Percentiles rank a stretch among this genome's conserved stretches.
Conservation (phyloP, 2,113 vertebrate genomes). For the Sardina pilchardus region DNA sequence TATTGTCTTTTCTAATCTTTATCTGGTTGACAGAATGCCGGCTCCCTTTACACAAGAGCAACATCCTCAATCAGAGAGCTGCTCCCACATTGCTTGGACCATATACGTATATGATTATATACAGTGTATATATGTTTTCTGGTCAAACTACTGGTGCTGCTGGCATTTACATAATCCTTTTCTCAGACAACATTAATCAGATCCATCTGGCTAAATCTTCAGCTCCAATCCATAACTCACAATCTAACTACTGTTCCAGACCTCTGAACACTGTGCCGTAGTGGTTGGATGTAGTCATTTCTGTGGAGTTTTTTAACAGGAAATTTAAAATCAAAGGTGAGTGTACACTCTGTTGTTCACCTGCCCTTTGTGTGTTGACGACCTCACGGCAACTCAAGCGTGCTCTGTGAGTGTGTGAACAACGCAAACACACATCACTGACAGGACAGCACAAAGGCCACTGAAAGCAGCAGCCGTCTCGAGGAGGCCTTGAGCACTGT, state of each 20-base stretch:
- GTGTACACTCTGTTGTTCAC: not conserved
- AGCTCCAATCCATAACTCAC: not conserved
- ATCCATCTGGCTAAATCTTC: not conserved
- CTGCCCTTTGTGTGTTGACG: not conserved
- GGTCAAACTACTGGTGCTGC: not conserved
- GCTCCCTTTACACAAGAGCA: not conserved
- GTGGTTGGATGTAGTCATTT: not conserved
- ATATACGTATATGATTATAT: not conserved
- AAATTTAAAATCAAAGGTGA: not conserved
- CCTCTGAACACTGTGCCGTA: not conserved
- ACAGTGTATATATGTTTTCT: not conserved
- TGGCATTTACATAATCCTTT: not conserved
- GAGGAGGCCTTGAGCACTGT: not conserved
- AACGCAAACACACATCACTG: not conserved
- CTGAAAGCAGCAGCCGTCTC: not conserved
- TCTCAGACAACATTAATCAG: not conserved
- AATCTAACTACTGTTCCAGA: not conserved
- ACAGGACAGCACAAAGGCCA: not conserved
- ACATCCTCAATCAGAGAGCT: not conserved
- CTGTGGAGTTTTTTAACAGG: not conserved
- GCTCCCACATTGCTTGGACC: not conserved
- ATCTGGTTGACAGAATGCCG: not conserved
- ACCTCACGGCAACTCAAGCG: not conserved
- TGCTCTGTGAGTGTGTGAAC: not conserved
- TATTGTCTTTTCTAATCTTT: not conserved